Evolutionary conservation across 2,888 invertebrate species (phyloP).

Genomic region (Cheilosia impressa): DNA sequence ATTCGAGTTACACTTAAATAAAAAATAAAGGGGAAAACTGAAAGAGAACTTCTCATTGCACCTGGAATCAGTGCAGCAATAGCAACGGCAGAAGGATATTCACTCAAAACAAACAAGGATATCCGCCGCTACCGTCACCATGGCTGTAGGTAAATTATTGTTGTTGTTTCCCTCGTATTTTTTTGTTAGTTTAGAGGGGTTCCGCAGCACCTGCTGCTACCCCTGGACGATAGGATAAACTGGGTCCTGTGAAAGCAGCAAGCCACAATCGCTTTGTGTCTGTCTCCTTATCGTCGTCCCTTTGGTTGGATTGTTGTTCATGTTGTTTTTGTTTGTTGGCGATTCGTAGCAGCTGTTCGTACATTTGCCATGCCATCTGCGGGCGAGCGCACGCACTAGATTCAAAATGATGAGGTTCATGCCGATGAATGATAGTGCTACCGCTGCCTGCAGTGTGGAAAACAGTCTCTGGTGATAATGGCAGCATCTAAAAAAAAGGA

Average conservation of each 20-base stretch:
- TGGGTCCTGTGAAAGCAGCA: slow-evolving; percentile 70
- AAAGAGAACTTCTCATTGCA: slow-evolving; percentile 33
- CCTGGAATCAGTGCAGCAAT: slow-evolving; percentile 59
- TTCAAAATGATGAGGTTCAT: slow-evolving; percentile 46
- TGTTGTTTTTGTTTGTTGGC: slow-evolving; percentile 43
- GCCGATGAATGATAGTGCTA: slow-evolving; percentile 9
- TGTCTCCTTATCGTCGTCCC: slow-evolving; percentile 23
- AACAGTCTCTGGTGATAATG: slow-evolving; percentile 25
- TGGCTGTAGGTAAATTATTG: slow-evolving; percentile 10
- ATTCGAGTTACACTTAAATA: slow-evolving; percentile 39
- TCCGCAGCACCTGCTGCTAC: slow-evolving; percentile 68
- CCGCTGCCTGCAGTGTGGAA: background rate
- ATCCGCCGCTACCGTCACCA: slow-evolving; percentile 35
- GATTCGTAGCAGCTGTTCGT: slow-evolving; percentile 68
- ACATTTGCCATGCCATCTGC: slow-evolving; percentile 71
- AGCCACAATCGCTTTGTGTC: slow-evolving; percentile 61
- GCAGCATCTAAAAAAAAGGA: slow-evolving; percentile 45
- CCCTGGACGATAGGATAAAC: slow-evolving; percentile 54
- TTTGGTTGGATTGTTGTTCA: slow-evolving; percentile 33
- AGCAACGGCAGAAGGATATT: slow-evolving; percentile 36
- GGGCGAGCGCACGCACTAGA: slow-evolving; percentile 66
- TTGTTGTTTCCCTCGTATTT: slow-evolving; percentile 18
- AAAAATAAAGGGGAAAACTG: slow-evolving; percentile 5
- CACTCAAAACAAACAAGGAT: slow-evolving; percentile 42
- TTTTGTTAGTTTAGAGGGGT: slow-evolving; percentile 38